phyloP scores from a whole-genome alignment of 2,113 vertebrate genomes.

The Dipodomys spectabilis region DNA sequence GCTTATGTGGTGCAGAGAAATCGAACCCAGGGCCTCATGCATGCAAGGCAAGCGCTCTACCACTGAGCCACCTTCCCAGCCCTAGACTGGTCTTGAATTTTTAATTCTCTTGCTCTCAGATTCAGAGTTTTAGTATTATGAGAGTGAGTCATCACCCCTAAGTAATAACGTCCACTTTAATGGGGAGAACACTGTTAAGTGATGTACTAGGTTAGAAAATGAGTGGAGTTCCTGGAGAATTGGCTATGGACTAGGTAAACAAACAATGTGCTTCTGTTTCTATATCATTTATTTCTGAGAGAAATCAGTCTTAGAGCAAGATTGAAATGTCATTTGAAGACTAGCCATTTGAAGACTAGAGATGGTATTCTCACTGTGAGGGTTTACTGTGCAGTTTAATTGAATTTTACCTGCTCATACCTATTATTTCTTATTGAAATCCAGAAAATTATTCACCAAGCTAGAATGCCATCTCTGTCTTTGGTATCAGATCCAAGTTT shows the following conservation, averaged over 20 bases:
- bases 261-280: background rate
- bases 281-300: background rate
- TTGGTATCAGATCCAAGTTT: background rate
- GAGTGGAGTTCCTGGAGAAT: background rate
- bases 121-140: too few relatives aligned
- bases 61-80: too few relatives aligned
- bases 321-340: background rate
- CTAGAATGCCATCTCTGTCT: background rate
- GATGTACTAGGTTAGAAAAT: constrained; percentile 15
- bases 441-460: background rate
- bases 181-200: background rate
- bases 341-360: too few relatives aligned
- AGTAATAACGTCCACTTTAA: background rate
- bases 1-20: too few relatives aligned
- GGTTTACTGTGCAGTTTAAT: constrained; percentile 17
- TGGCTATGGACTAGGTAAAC: background rate
- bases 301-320: constrained; percentile 27
- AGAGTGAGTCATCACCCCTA: too few relatives aligned
- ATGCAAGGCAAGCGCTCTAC: too few relatives aligned
- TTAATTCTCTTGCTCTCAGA: too few relatives aligned
- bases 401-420: background rate
- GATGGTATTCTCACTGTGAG: background rate
- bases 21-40: too few relatives aligned
- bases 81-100: too few relatives aligned
- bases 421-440: background rate